Conservation (phyloP, 2,888 invertebrate genomes). For the Limnephilus marmoratus region DNA sequence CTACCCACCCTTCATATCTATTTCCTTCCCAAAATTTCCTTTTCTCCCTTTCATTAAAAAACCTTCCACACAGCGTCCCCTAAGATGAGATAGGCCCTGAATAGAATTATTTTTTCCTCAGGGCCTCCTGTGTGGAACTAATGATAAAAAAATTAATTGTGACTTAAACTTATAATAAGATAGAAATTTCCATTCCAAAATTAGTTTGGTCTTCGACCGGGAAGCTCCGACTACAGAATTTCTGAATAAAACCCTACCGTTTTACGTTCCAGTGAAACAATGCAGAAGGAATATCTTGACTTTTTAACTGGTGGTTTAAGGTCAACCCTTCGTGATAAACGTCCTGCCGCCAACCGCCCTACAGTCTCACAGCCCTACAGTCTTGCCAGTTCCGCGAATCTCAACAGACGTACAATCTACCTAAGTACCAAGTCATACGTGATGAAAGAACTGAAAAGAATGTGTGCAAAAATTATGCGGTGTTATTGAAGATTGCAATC, state of each 20-base stretch:
- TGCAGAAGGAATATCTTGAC: slow-evolving; percentile 24
- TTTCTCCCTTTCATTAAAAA: no score
- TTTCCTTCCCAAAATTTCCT: no score
- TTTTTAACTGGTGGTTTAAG: slow-evolving; percentile 36
- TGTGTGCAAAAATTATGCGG: neutral
- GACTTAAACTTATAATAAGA: neutral
- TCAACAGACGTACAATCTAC: neutral
- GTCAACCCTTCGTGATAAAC: slow-evolving; percentile 34
- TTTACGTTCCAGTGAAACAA: slow-evolving; percentile 27
- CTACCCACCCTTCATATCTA: no score
- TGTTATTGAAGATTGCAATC: no score
- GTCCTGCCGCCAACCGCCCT: neutral
- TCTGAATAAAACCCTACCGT: neutral
- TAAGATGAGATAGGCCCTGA: no score
- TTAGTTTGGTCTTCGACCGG: neutral
- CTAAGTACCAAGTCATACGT: neutral
- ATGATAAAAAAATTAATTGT: neutral
- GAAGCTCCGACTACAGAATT: neutral
- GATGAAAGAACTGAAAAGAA: neutral
- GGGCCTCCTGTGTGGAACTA: no score
- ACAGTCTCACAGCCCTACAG: neutral
- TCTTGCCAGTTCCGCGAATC: slow-evolving; percentile 7
- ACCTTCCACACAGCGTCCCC: no score
- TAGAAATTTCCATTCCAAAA: neutral
- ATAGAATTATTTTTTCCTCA: no score